Evolutionary conservation across 2,113 vertebrate species (phyloP).

Genomic region (Melanerpes aurifrons): DNA sequence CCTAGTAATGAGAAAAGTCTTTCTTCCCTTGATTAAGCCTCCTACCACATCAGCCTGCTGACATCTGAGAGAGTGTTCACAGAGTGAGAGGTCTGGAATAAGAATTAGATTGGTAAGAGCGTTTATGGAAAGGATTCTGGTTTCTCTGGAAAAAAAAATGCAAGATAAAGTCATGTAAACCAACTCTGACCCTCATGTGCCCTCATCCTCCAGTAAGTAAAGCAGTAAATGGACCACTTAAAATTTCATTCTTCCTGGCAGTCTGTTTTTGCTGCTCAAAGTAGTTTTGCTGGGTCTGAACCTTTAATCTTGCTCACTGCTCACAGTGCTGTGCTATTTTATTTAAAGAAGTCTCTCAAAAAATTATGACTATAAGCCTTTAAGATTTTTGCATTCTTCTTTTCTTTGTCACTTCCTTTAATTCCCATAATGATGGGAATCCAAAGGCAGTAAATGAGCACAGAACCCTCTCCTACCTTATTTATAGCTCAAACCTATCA

Average conservation of each 20-base stretch:
- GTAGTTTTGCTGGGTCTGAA: constrained; percentile 1
- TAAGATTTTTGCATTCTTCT: not conserved
- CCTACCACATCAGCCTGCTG: not conserved
- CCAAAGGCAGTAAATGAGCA: not conserved
- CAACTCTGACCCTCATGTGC: not conserved
- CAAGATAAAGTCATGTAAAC: constrained; percentile 24
- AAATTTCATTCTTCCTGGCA: constrained; percentile 11
- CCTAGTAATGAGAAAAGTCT: not conserved
- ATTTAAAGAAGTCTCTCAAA: not conserved
- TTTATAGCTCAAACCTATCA: not conserved
- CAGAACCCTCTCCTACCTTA: not conserved
- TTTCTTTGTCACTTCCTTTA: constrained; percentile 5
- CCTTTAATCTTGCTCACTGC: not conserved
- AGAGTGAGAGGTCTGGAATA: constrained; percentile 7
- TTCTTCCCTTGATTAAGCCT: constrained; percentile 12
- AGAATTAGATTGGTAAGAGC: not conserved
- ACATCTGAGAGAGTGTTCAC: constrained; percentile 37
- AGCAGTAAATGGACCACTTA: not conserved
- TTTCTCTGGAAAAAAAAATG: constrained; percentile 21
- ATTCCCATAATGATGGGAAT: not conserved
- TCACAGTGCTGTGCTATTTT: not conserved
- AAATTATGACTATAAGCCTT: not conserved
- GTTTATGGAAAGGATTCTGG: constrained; percentile 19
- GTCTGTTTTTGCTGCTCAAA: not conserved
- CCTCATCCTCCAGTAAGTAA: constrained; percentile 6